These are phyloP conservation scores for Xanthorhoe designata DNA, from an alignment of 2,888 invertebrate species.

Conservation along the genomic window DNA sequence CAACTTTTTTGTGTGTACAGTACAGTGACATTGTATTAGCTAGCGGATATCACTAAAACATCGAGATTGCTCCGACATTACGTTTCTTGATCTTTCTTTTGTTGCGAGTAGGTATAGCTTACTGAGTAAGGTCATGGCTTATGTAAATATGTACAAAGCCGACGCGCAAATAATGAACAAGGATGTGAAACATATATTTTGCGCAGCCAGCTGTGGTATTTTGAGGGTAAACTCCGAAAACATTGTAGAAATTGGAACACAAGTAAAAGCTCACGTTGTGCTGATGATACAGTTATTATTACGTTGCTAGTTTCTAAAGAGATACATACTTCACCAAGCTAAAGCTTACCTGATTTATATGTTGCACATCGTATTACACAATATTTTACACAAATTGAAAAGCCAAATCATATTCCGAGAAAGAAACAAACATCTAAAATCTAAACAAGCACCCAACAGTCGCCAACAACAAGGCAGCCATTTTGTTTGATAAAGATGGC, in stretches of 20 bases:
- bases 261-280: slow-evolving; percentile 73
- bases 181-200: slow-evolving; percentile 2
- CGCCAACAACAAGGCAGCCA: slow-evolving; percentile 84
- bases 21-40: slow-evolving; percentile 17
- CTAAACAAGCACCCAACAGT: slow-evolving; percentile 81
- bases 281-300: slow-evolving; percentile 52
- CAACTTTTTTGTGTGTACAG: slow-evolving; percentile 9
- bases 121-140: slow-evolving; percentile 64
- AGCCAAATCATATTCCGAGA: slow-evolving; percentile 67
- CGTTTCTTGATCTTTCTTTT: slow-evolving; percentile 58
- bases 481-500: slow-evolving; percentile 77
- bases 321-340: slow-evolving; percentile 19
- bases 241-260: slow-evolving; percentile 35
- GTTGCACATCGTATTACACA: slow-evolving; percentile 54
- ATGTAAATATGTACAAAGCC: slow-evolving; percentile 51
- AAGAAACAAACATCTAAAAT: slow-evolving; percentile 77
- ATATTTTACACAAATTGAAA: slow-evolving; percentile 57
- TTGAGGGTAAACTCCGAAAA: slow-evolving; percentile 27
- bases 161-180: slow-evolving; percentile 18
- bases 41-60: slow-evolving; percentile 46
- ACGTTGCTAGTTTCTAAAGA: slow-evolving; percentile 42
- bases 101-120: slow-evolving; percentile 53
- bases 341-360: slow-evolving; percentile 66
- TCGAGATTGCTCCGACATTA: slow-evolving; percentile 51
- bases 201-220: neutral